These are phyloP conservation scores for Gymnocephalus cernua DNA, from an alignment of 2,113 vertebrate species.

Conservation along the genomic window DNA sequence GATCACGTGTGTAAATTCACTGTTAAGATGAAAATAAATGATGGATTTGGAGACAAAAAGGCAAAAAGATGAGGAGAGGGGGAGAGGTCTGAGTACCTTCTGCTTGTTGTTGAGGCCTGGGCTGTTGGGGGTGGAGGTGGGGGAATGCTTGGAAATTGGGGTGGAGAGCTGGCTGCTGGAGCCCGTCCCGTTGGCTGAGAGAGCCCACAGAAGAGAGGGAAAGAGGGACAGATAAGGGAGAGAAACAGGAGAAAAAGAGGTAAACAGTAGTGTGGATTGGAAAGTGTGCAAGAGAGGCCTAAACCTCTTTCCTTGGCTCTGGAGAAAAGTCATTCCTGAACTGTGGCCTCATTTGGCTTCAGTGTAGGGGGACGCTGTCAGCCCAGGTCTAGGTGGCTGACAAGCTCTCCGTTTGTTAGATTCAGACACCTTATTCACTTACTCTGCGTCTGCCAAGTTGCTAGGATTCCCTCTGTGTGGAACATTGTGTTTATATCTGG, in stretches of 20 bases:
- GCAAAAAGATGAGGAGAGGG: constrained; percentile 1
- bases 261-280: constrained; percentile 61
- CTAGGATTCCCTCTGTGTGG: constrained; percentile 70
- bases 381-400: constrained; percentile 37
- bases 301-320: constrained; percentile 32
- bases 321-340: constrained; percentile 54
- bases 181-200: constrained; percentile 92
- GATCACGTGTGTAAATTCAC: background rate
- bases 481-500: constrained; percentile 69
- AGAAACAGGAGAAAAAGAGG: constrained; percentile 14
- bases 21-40: background rate
- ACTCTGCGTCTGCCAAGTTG: constrained; percentile 66
- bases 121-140: constrained; percentile 97
- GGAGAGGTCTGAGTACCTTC: constrained; percentile 88
- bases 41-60: background rate
- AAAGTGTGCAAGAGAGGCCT: constrained; percentile 39
- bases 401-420: constrained; percentile 47
- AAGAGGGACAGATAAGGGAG: background rate
- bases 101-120: constrained; percentile 96
- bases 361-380: background rate
- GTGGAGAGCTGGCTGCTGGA: constrained; percentile 99
- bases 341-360: constrained; percentile 59
- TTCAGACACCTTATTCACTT: constrained; percentile 53
- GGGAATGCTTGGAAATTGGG: constrained; percentile 98
- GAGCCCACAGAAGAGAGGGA: constrained; percentile 37